Evolutionary conservation across 2,797 vertebrate genomes (phyloP), one percentile per base, ranked within the genome.

Genomic region (Graptemys geographica): DNA sequence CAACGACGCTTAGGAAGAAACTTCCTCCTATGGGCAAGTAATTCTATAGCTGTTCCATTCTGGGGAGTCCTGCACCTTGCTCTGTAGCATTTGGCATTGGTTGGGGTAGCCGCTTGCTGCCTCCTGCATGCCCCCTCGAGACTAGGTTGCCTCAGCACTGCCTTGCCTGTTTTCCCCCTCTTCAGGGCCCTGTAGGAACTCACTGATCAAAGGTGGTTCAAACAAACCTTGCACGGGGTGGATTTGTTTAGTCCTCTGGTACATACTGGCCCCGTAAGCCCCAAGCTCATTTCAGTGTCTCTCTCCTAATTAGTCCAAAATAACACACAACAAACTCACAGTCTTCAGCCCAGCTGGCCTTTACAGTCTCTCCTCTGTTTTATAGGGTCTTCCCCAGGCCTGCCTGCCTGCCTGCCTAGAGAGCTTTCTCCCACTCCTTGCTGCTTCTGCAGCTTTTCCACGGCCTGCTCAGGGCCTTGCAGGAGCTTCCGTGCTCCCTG

Each of bases 1-100:
- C 95, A 90, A 90, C 52, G 79, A 83, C 37, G 19, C 28, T 79
- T 90, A 79, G 90, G 93, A 86, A 84, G 82, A 84, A 90, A 83
- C 0, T 5, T 90, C 80, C 25, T 37, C 37, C 69, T 62, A 23
- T 37, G 65, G 89, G 65, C 83, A 65, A 89, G 88, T 83, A 21
- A 37, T 9, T 79, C 33, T 0, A 0, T 16, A 27, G 25, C 23
- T 81, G 31, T 72, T 94, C 8, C 81, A 41, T 11, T 83, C 4
- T 0, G 6, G n/a, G 41, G 5, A 18, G 83, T 41, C 11, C 53
- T 9, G 51, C 69, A 41, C 41, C 19, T 83, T 7, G 5, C 31
- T 11, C 44, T 1, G 6, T 5, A 59, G 21, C 2, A 8, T 62
- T 7, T 15, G 69, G 1, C 56, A 41, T 27, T 79, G 78, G 21